A percentile compares a stretch with the other conserved stretches of the same genome.
Evolutionary conservation across 2,888 invertebrate species (phyloP).

Genomic region (Hypselothyrea guttata): DNA sequence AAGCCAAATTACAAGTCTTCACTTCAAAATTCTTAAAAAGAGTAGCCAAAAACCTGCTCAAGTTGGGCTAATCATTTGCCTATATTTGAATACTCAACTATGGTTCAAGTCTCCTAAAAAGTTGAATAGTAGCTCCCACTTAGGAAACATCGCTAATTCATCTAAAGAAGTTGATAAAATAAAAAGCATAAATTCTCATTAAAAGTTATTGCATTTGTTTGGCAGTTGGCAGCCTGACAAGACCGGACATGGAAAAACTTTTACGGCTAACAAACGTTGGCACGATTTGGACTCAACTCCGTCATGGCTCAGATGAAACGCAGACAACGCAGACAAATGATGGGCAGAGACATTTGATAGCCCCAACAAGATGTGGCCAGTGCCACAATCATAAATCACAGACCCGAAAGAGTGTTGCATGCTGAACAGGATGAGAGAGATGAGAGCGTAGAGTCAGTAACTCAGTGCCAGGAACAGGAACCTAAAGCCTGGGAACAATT

Average conservation of each 20-base stretch:
- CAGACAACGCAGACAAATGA: constrained; percentile 57
- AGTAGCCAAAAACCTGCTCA: too few species aligned
- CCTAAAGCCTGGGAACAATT: constrained; percentile 16
- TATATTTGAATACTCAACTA: neutral
- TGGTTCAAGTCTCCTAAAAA: neutral
- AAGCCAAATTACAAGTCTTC: too few species aligned
- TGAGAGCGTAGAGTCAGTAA: constrained; percentile 2
- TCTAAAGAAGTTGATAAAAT: constrained; percentile 40
- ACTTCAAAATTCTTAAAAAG: too few species aligned
- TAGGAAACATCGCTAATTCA: constrained; percentile 40
- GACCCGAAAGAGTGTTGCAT: constrained; percentile 20
- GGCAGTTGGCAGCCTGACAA: constrained; percentile 35
- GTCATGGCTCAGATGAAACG: constrained; percentile 26
- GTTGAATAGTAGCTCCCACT: neutral
- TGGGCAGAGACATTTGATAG: constrained; percentile 38
- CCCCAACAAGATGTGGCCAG: constrained; percentile 5
- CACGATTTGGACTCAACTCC: neutral
- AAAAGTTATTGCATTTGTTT: constrained; percentile 63
- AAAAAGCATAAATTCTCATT: constrained; percentile 67
- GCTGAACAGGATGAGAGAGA: constrained; percentile 5
- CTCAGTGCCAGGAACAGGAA: neutral
- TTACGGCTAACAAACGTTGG: constrained; percentile 20
- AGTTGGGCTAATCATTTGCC: too few species aligned
- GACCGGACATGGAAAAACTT: constrained; percentile 28
- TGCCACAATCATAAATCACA: constrained; percentile 47